A percentile compares a stretch with the other conserved stretches of the same genome.
These are phyloP conservation scores for Drosophila melanica DNA, from an alignment of 1,140 invertebrate genomes.

Conservation along the genomic window DNA sequence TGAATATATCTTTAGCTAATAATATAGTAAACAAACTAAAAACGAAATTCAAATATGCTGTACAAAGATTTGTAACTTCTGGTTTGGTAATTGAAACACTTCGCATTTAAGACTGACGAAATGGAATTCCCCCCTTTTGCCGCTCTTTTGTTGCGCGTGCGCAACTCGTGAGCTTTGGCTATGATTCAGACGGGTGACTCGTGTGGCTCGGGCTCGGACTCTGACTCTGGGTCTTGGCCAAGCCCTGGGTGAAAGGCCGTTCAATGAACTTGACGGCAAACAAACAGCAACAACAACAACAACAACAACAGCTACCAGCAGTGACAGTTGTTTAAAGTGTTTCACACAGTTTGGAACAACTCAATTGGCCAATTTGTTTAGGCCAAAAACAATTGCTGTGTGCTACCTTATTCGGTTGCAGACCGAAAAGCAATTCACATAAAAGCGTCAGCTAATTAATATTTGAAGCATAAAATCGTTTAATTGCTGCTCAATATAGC, in stretches of 20 bases:
- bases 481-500: slow-evolving; percentile 65
- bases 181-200: slow-evolving; percentile 24
- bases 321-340: slow-evolving; percentile 34
- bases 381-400: slow-evolving; percentile 12
- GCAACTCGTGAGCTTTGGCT: slow-evolving; percentile 2
- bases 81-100: neutral
- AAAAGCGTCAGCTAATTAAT: slow-evolving; percentile 63
- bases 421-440: slow-evolving; percentile 17
- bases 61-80: neutral
- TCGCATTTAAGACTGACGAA: neutral
- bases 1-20: no score
- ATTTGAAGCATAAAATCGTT: slow-evolving; percentile 68
- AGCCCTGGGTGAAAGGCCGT: slow-evolving; percentile 64
- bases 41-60: no score
- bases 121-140: neutral
- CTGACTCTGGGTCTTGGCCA: neutral
- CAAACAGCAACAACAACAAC: neutral
- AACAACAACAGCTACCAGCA: neutral
- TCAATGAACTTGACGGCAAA: slow-evolving; percentile 51
- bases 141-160: slow-evolving; percentile 28
- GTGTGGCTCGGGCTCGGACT: neutral
- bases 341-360: slow-evolving; percentile 34
- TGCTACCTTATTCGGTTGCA: slow-evolving; percentile 14
- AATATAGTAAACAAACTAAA: no score
- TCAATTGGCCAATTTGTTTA: slow-evolving; percentile 5